phyloP scores from a whole-genome alignment of 1,140 invertebrate genomes.

The Antheraea mylitta region DNA sequence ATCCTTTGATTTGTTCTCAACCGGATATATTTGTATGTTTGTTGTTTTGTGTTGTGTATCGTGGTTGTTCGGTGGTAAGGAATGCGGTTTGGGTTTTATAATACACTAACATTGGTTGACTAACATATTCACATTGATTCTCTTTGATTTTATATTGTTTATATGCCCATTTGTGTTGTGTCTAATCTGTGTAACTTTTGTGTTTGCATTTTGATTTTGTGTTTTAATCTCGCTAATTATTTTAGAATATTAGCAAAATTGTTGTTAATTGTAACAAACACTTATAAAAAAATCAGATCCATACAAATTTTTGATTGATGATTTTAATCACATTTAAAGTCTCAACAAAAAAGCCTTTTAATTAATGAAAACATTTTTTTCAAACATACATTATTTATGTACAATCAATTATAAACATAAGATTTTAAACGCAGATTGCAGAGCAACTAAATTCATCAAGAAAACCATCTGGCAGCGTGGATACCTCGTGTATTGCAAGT shows the following conservation, averaged over 20 bases:
- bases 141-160: conserved; percentile 33
- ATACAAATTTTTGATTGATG: background rate
- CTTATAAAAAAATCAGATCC: background rate
- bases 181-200: conserved; percentile 20
- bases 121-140: conserved; percentile 43
- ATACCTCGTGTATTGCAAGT: conserved; percentile 31
- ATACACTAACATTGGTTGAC: conserved; percentile 52
- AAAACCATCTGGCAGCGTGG: conserved; percentile 30
- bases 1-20: conserved; percentile 42
- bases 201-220: conserved; percentile 33
- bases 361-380: background rate
- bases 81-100: conserved; percentile 18
- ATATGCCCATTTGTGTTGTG: conserved; percentile 21
- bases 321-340: background rate
- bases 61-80: conserved; percentile 30
- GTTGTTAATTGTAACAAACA: background rate
- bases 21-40: conserved; percentile 24
- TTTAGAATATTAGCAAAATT: background rate
- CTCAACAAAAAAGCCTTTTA: background rate
- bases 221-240: conserved; percentile 18
- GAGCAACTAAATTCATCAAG: conserved; percentile 59
- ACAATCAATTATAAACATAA: conserved; percentile 13
- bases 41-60: conserved; percentile 43
- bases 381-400: conserved; percentile 6
- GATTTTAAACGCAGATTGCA: conserved; percentile 52